Evolutionary conservation across 2,888 invertebrate species (phyloP).

Genomic region (Acleris laterana): DNA sequence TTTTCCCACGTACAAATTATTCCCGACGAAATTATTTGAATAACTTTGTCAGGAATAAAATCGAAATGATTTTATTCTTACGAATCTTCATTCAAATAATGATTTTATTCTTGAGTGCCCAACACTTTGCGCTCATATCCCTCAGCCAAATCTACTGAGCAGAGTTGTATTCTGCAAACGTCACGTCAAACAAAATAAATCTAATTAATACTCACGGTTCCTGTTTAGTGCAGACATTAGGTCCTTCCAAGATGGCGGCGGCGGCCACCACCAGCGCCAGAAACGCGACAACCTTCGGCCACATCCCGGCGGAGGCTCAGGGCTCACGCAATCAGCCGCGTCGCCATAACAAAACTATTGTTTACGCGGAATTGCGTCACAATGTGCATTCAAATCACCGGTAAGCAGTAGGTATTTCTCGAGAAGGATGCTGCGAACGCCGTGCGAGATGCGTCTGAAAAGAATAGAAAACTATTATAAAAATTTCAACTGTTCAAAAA

Average conservation of each 20-base stretch:
- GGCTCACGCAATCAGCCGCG: slow-evolving; percentile 46
- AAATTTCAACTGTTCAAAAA: not conserved
- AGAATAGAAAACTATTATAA: not conserved
- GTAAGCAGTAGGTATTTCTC: slow-evolving; percentile 42
- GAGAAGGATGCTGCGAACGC: slow-evolving; percentile 1
- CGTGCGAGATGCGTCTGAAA: slow-evolving; percentile 18
- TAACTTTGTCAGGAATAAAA: too few relatives aligned
- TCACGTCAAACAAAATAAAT: too few relatives aligned
- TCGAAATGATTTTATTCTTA: too few relatives aligned
- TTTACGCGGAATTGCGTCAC: slow-evolving; percentile 58
- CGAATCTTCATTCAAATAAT: too few relatives aligned
- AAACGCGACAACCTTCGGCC: slow-evolving; percentile 58
- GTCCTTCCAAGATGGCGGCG: slow-evolving; percentile 85
- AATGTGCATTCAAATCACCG: slow-evolving; percentile 53
- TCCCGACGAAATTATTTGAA: too few relatives aligned
- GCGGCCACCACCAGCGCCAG: slow-evolving; percentile 56
- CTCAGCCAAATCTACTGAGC: too few relatives aligned
- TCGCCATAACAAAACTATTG: slow-evolving; percentile 76
- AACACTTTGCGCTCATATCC: too few relatives aligned
- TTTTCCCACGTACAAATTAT: too few relatives aligned
- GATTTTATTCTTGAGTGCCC: too few relatives aligned
- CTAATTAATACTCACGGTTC: slow-evolving; percentile 86
- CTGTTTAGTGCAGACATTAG: slow-evolving; percentile 91
- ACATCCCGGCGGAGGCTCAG: slow-evolving; percentile 62
- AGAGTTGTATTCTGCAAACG: too few relatives aligned